Base-by-base conservation (phyloP, 2,797 vertebrate species). In the Lycodopsis pacificus region DNA sequence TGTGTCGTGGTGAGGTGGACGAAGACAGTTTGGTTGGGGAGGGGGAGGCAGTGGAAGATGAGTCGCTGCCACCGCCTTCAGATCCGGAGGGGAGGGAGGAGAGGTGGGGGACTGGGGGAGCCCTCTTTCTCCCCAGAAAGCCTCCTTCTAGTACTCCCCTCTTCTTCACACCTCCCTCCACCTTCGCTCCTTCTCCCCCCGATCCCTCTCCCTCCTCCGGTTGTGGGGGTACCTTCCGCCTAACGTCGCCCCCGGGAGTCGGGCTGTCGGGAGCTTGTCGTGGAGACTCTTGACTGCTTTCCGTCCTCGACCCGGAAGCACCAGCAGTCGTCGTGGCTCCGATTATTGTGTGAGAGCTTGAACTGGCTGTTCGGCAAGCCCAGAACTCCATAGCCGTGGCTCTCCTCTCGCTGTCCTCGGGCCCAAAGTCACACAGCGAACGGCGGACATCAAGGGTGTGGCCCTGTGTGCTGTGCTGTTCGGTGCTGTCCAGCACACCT, bases 1-100 rank as follows among this genome's bases (percentile, higher is more conserved):
- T 96, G 86, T 98, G 97, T 10, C 97, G 95, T 0, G 97, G 97
- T 1, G 98, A 99, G 3, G 97, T 96, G 89, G 91, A 93, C 4
- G 90, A 90, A 1, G 87, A 84, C 56, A 96, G 92, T 93, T 96
- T 98, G 2, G 98, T 99, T 14, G 98, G 98, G 0, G 98, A 99
- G 0, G 97, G 97, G 15, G 98, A 98, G 5, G 97, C 96, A 0
- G 95, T 95, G 62, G 96, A 90, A 5, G 97, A 96, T 0, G 97
- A 95, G 86, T 99, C 98, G 1, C 96, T 95, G 38, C 96, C 96
- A 5, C 95, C 95, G 6, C 95, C 94, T 2, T 96, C 95, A 3
- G 91, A 91, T 34, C 91, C 92, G 5, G 91, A 91, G 5, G 97
- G 94, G 17, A 95, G 92, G 0, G 97, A 96, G 4, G 95, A 93